phyloP scores from a whole-genome alignment of 2,888 invertebrate species.

The Nomada fucata region DNA sequence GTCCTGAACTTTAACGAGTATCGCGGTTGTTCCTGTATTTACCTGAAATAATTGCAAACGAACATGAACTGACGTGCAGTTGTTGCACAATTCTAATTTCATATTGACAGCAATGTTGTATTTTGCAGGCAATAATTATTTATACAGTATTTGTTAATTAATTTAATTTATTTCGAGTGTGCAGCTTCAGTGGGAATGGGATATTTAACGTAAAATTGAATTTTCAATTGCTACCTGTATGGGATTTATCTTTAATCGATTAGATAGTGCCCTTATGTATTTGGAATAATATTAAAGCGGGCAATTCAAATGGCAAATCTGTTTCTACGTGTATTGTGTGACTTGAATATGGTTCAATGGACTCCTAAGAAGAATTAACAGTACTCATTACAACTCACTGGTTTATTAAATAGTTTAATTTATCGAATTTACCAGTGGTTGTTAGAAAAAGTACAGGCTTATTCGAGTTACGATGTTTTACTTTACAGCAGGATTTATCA shows the following conservation, averaged over 20 bases:
- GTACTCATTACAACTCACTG: no score
- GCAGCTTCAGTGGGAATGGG: neutral
- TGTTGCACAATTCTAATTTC: neutral
- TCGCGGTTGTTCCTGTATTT: constrained; percentile 95
- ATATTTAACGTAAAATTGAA: neutral
- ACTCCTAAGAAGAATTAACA: neutral
- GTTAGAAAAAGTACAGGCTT: no score
- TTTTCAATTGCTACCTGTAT: no score
- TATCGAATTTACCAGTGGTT: neutral
- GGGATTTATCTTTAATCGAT: no score
- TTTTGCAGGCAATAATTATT: no score
- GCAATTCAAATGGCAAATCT: neutral
- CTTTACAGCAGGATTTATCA: no score
- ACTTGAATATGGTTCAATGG: neutral
- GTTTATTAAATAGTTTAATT: neutral
- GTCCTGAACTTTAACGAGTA: constrained; percentile 94
- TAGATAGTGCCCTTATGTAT: no score
- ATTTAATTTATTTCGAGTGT: no score
- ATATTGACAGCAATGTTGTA: neutral
- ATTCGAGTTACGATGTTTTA: no score
- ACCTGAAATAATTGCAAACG: constrained; percentile 83
- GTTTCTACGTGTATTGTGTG: no score
- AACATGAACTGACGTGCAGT: neutral
- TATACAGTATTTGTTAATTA: no score
- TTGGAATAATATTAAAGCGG: neutral